Evolutionary conservation across 2,888 invertebrate species (phyloP).

Genomic region (Brachypterus glaber): DNA sequence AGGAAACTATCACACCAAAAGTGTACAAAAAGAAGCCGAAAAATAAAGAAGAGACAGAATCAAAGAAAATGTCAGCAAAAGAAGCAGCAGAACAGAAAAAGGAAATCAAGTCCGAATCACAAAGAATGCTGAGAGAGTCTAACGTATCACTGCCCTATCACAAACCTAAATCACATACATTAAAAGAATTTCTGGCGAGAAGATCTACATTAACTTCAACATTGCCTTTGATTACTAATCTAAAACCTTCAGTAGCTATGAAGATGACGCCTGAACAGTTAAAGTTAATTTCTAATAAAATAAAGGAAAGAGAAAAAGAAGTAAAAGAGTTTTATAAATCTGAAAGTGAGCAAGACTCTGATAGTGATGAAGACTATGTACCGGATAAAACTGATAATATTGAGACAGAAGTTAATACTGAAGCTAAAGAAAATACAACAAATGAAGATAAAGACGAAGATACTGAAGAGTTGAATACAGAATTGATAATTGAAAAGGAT

Average conservation of each 20-base stretch:
- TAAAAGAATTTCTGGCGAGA: slow-evolving; percentile 67
- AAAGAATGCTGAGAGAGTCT: slow-evolving; percentile 68
- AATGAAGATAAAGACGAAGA: slow-evolving; percentile 12
- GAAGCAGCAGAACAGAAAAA: slow-evolving; percentile 60
- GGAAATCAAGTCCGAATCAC: slow-evolving; percentile 75
- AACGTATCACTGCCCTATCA: slow-evolving; percentile 76
- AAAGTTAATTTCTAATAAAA: slow-evolving; percentile 53
- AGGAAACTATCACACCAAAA: too few relatives aligned
- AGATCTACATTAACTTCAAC: slow-evolving; percentile 41
- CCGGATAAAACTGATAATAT: slow-evolving; percentile 10
- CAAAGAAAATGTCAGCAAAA: slow-evolving; percentile 61
- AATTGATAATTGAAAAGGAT: too few relatives aligned
- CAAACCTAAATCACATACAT: slow-evolving; percentile 65
- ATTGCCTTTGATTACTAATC: slow-evolving; percentile 31
- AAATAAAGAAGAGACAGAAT: too few relatives aligned
- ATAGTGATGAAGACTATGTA: slow-evolving; percentile 19
- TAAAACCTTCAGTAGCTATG: slow-evolving; percentile 41
- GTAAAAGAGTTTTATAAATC: slow-evolving; percentile 68
- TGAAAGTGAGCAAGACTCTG: slow-evolving; percentile 49
- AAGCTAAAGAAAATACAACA: slow-evolving; percentile 5
- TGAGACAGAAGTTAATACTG: background rate
- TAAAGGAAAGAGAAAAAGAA: slow-evolving; percentile 65
- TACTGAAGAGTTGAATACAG: slow-evolving; percentile 10
- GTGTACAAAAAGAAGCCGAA: too few relatives aligned
- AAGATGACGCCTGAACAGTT: slow-evolving; percentile 62